Evolutionary conservation across 2,113 vertebrate species (phyloP), one percentile per base, ranked within the genome.

Genomic region (Myanophis thanlyinensis): DNA sequence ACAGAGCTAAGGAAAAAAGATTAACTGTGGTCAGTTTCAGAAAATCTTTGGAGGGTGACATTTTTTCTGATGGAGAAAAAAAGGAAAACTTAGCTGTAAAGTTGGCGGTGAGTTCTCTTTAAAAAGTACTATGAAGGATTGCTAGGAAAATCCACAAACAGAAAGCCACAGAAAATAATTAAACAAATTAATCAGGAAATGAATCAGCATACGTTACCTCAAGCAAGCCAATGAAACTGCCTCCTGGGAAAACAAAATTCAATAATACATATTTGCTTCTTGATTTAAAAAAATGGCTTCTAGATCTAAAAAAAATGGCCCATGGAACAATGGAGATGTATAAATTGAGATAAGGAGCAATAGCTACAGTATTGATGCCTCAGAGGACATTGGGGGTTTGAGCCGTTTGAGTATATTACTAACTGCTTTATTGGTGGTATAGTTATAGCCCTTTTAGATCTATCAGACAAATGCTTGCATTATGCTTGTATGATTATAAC

Each of bases 311-410:
- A 52, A 62, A 90, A 46, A 46, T 53, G 25, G 22, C 88, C 62
- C 0, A 0, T 22, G 47, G 12, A 56, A 46, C 46, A 1, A n/a
- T 5, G 0, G 35, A 6, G 0, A 88, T 1, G 0, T 0, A 0
- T 23, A 3, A 8, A 40, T 3, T 47, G 0, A 52, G 0, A 0
- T 47, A 10, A 46, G 20, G 30, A 85, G 67, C 90, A 73, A 90
- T 47, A 12, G 4, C 0, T 35, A 56, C 22, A 0, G 9, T 1
- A 1, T 0, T 40, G 67, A 11, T 49, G 20, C 0, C 0, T 49
- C 52, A 2, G 46, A 0, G 1, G 35, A 49, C 0, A 1, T 0
- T 0, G 1, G 40, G 35, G 0, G n/a, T 54, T 47, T 23, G 2
- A 10, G 4, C 85, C 54, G 84, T 30, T n/a, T 35, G 18, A 86